Conservation (phyloP, 2,113 vertebrate species). For the Cryptoleucopteryx plumbea region DNA sequence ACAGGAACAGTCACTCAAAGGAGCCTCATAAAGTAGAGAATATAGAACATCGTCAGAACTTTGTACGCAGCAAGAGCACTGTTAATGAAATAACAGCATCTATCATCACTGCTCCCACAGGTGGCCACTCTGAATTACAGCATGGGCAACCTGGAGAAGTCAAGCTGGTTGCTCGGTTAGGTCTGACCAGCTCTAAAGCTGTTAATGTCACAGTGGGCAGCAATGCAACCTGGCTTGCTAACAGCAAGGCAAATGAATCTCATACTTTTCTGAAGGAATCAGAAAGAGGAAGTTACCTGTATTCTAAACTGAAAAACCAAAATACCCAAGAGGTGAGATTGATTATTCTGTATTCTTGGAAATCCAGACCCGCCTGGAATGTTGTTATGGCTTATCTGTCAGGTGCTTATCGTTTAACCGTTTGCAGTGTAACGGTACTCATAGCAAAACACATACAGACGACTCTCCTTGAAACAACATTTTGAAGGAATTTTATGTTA, state of each 20-base stretch:
- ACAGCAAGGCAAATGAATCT: constrained; percentile 53
- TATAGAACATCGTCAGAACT: constrained; percentile 48
- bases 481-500: neutral
- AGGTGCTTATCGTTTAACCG: neutral
- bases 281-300: constrained; percentile 55
- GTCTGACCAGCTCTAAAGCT: neutral
- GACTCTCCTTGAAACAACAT: neutral
- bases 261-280: neutral
- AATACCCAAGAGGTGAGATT: constrained; percentile 72
- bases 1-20: constrained; percentile 41
- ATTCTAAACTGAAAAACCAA: constrained; percentile 64
- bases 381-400: neutral
- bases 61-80: constrained; percentile 57
- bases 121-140: constrained; percentile 43
- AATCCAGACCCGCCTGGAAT: neutral
- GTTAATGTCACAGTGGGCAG: constrained; percentile 42
- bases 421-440: neutral
- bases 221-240: neutral
- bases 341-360: neutral
- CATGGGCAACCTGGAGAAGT: constrained; percentile 37
- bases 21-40: constrained; percentile 63
- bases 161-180: neutral
- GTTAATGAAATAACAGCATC: constrained; percentile 40
- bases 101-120: neutral
- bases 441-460: accelerated